phyloP scores from a whole-genome alignment of 1,140 invertebrate species.

The Trichomalopsis sarcophagae region DNA sequence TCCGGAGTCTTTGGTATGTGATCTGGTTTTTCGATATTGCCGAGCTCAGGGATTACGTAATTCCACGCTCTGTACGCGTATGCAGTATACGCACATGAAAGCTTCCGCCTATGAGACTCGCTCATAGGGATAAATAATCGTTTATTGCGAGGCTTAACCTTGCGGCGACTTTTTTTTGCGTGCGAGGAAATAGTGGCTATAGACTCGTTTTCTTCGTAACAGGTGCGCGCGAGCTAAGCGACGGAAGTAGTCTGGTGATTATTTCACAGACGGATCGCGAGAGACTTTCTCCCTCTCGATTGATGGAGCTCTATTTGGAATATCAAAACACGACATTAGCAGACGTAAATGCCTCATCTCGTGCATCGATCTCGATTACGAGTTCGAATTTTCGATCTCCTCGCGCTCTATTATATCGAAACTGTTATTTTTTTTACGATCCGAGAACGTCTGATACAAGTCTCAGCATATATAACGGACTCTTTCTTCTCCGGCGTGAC shows the following conservation, averaged over 20 bases:
- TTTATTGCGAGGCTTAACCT: constrained; percentile 15
- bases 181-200: background rate
- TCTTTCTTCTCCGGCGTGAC: background rate
- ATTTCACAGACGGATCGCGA: background rate
- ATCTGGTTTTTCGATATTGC: constrained; percentile 37
- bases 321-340: background rate
- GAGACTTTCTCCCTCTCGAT: background rate
- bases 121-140: constrained; percentile 2
- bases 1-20: constrained; percentile 23
- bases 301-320: background rate
- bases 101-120: background rate
- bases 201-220: background rate
- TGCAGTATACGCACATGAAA: background rate
- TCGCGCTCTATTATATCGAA: no score
- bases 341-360: background rate
- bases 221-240: background rate
- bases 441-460: no score
- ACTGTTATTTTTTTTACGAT: no score
- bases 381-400: no score
- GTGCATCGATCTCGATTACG: no score
- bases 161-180: background rate
- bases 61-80: background rate
- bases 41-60: background rate
- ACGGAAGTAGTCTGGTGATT: background rate
- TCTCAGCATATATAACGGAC: no score